Base-by-base conservation (phyloP, 2,113 vertebrate species). In the Aramus guarauna region DNA sequence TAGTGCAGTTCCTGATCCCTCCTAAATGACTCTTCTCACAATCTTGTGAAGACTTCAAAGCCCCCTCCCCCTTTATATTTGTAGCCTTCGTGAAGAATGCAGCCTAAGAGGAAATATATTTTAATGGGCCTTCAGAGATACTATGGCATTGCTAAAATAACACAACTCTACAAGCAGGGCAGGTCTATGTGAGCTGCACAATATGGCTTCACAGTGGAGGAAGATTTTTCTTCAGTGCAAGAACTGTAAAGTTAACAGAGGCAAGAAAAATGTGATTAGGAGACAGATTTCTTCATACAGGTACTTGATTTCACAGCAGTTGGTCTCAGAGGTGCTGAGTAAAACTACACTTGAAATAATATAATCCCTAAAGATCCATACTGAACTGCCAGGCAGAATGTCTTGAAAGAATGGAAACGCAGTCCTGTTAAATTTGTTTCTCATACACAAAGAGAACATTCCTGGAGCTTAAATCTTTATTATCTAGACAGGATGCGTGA, bases 281-380 rank as follows among this genome's bases (percentile, higher is more conserved):
- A 94, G 93, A 90, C 45, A 84, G 82, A 89, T 91, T 96, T 95
- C 88, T 95, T 95, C 26, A 5, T 56, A 56, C 69, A 60, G 78
- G 88, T 73, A 93, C 94, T 94, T 96, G 93, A 81, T 91, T 97
- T 97, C 96, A 94, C 85, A 94, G 90, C 66, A 90, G 84, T 64
- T 79, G 85, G 83, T 97, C 97, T 96, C 95, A 66, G 64, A 96
- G 90, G 85, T 97, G 79, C 94, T 90, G 75, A 97, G 76, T 85
- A 93, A 94, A 97, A 94, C 76, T 96, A 39, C 39, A 62, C 58
- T 96, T 92, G 87, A 96, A 98, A 96, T 97, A 97, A 90, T 84
- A 91, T 55, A 96, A 92, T 96, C 91, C 88, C 96, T 72, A 16
- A 59, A 97, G 95, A 97, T 94, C 63, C 90, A 88, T 68, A 88